Evolutionary conservation across 2,797 vertebrate species (phyloP).

Genomic region (Pangasius mekongensis): DNA sequence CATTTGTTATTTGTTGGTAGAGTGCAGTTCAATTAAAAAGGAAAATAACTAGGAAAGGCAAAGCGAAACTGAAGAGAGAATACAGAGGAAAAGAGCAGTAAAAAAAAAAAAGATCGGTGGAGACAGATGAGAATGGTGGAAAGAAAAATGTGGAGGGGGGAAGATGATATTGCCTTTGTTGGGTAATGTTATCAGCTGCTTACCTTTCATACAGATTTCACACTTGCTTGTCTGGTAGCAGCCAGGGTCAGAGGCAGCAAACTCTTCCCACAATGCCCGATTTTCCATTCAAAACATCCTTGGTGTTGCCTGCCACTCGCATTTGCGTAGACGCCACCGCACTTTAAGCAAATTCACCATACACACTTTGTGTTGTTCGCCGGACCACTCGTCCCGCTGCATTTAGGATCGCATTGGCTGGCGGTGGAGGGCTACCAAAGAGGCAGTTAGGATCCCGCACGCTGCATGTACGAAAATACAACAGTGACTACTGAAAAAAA

Average conservation of each 20-base stretch:
- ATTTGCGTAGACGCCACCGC: slow-evolving; percentile 63
- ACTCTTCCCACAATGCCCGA: slow-evolving; percentile 76
- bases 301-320: slow-evolving; percentile 65
- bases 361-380: slow-evolving; percentile 62
- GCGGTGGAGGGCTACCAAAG: slow-evolving; percentile 33
- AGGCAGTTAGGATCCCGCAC: slow-evolving; percentile 43
- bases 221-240: slow-evolving; percentile 73
- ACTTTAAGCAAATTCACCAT: slow-evolving; percentile 61
- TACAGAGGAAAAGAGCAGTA: slow-evolving; percentile 49
- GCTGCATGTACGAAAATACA: slow-evolving; percentile 46
- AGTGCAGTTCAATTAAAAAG: slow-evolving; percentile 47
- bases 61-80: slow-evolving; percentile 51
- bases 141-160: slow-evolving; percentile 59
- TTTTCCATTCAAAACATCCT: slow-evolving; percentile 68
- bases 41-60: slow-evolving; percentile 51
- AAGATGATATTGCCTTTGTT: slow-evolving; percentile 81
- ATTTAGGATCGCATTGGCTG: slow-evolving; percentile 50
- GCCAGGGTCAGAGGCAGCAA: slow-evolving; percentile 75
- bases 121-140: slow-evolving; percentile 65
- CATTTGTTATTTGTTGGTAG: slow-evolving; percentile 49
- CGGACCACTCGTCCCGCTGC: slow-evolving; percentile 53
- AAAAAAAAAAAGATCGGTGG: slow-evolving; percentile 46
- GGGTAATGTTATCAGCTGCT: slow-evolving; percentile 79
- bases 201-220: slow-evolving; percentile 84
- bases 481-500: slow-evolving; percentile 44